phyloP scores from a whole-genome alignment of 2,888 invertebrate genomes.

The Sarcophaga subvicina region DNA sequence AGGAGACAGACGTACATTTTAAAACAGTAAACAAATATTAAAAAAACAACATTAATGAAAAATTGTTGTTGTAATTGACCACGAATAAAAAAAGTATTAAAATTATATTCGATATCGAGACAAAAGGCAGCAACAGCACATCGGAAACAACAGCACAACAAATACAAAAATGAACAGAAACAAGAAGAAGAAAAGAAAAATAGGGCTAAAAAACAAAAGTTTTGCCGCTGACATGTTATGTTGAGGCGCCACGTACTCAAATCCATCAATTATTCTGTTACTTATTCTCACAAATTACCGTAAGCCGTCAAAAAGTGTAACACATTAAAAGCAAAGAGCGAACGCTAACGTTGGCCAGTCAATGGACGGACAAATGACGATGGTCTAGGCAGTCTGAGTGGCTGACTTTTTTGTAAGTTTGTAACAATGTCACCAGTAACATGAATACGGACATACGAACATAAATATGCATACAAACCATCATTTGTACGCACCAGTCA shows the following conservation, averaged over 20 bases:
- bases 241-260: slow-evolving; percentile 77
- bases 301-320: slow-evolving; percentile 76
- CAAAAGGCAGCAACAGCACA: slow-evolving; percentile 22
- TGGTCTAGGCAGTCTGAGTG: slow-evolving; percentile 6
- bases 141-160: too few relatives aligned
- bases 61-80: slow-evolving; percentile 6
- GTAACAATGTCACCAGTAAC: slow-evolving; percentile 4
- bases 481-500: slow-evolving; percentile 44
- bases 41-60: slow-evolving; percentile 60
- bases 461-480: background rate
- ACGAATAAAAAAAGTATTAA: slow-evolving; percentile 40
- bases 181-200: slow-evolving; percentile 67
- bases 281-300: slow-evolving; percentile 74
- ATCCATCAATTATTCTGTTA: slow-evolving; percentile 79
- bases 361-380: background rate
- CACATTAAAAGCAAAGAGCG: slow-evolving; percentile 44
- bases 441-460: background rate
- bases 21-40: slow-evolving; percentile 63
- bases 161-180: background rate
- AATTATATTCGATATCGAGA: slow-evolving; percentile 2
- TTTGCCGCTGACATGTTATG: slow-evolving; percentile 70
- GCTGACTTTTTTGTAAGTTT: slow-evolving; percentile 22
- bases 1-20: background rate
- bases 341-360: slow-evolving; percentile 22
- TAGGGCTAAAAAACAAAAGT: slow-evolving; percentile 30